These are phyloP conservation scores for Sebastes diaconus DNA, from an alignment of 2,797 vertebrate genomes.

Conservation along the genomic window DNA sequence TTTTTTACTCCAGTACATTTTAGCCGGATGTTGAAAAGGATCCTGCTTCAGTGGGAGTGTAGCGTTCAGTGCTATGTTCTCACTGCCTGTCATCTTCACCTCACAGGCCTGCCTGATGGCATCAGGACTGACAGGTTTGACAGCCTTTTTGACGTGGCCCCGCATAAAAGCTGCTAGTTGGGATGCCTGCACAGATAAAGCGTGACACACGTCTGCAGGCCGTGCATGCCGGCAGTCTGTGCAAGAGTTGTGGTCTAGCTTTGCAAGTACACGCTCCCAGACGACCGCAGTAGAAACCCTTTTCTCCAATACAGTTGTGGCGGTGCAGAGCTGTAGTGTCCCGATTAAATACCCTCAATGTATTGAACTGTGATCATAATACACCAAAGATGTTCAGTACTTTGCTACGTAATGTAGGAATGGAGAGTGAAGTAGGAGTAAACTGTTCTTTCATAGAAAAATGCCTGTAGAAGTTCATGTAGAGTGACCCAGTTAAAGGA, in stretches of 20 bases:
- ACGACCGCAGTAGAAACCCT: slow-evolving; percentile 2
- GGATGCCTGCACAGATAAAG: slow-evolving; percentile 43
- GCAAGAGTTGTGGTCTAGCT: slow-evolving; percentile 36
- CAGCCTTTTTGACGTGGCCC: slow-evolving; percentile 28
- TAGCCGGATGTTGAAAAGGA: background rate
- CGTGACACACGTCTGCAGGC: slow-evolving; percentile 6
- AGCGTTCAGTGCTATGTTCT: slow-evolving; percentile 24
- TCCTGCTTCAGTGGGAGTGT: background rate
- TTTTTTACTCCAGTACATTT: background rate
- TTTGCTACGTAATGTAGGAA: background rate
- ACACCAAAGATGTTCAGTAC: background rate
- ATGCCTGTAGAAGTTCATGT: slow-evolving; percentile 5
- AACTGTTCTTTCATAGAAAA: slow-evolving; percentile 15
- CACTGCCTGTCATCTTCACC: slow-evolving; percentile 59
- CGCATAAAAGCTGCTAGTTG: slow-evolving; percentile 37
- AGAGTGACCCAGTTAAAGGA: slow-evolving; percentile 2
- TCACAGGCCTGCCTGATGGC: slow-evolving; percentile 72
- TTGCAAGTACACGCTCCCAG: slow-evolving; percentile 30
- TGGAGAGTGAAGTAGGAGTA: background rate
- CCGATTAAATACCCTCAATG: background rate
- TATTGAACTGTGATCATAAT: background rate
- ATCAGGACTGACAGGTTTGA: slow-evolving; percentile 75
- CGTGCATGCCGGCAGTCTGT: background rate
- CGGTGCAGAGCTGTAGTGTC: slow-evolving; percentile 14
- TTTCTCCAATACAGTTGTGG: background rate